These are phyloP conservation scores for Axis porcinus DNA, from an alignment of 2,113 vertebrate species.

Conservation along the genomic window DNA sequence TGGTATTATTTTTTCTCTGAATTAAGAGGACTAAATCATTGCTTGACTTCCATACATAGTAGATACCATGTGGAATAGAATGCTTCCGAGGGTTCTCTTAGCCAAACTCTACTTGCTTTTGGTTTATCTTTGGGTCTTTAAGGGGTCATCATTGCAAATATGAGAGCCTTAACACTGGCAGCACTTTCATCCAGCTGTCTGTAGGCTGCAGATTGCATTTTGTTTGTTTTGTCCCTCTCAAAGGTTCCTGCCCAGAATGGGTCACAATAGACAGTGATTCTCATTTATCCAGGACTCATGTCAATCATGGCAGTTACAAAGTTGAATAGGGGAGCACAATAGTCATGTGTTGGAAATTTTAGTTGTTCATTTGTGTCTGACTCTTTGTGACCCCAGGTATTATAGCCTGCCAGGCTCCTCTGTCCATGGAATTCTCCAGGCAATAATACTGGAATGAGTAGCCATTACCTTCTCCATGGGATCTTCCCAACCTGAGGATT, in stretches of 20 bases:
- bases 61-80: not conserved
- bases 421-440: no score
- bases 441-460: no score
- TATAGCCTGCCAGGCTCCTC: no score
- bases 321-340: not conserved
- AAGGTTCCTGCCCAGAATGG: not conserved
- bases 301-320: not conserved
- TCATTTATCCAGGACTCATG: not conserved
- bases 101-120: not conserved
- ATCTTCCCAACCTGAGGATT: no score
- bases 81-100: not conserved
- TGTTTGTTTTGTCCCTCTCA: not conserved
- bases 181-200: not conserved
- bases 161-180: not conserved
- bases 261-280: not conserved
- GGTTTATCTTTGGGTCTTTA: not conserved
- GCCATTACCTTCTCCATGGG: no score
- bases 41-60: no score
- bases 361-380: no score
- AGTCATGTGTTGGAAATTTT: no score
- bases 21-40: not conserved
- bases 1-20: not conserved
- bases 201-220: not conserved
- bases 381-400: no score
- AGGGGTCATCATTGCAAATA: not conserved